Evolutionary conservation across 2,113 vertebrate species (phyloP), one percentile per base, ranked within the genome.

Genomic region (Lota lota): DNA sequence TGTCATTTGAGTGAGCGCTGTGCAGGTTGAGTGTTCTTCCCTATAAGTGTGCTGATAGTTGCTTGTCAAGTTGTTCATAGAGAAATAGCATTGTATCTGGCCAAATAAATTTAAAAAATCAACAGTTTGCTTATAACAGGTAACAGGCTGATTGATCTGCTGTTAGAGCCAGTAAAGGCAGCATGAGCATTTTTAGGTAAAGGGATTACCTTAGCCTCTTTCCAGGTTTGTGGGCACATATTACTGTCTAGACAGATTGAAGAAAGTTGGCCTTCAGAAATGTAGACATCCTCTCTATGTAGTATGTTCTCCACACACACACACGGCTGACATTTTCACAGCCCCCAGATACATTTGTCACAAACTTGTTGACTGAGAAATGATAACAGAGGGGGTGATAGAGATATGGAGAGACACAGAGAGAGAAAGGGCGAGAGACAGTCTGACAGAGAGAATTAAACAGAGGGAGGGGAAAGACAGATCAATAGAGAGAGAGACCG

Each of bases 331-430:
- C 70, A 40, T 73, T 82, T 76, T 63, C 71, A 64, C 74, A 77
- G 66, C 68, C 68, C 69, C 16, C 28, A 47, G 76, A 70, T 66
- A 82, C 73, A 58, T 77, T 77, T 57, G n/a, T 68, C 78, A 66
- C 58, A 6, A 14, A 28, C 51, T 20, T 69, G 67, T 16, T 75
- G 60, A 73, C 62, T 36, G 15, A 75, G 24, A 53, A 24, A 15
- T 50, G 63, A 72, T 66, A 61, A 57, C 28, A 20, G 15, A 66
- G 66, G 61, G 53, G 58, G 63, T 61, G 28, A 33, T 10, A 63
- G 64, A 69, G 19, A 22, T 22, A 24, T 60, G 61, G 63, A 70
- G 58, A 70, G 50, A 47, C 40, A 68, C 2, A 33, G 61, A 28
- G 19, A 54, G 63, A 72, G 22, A 20, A 56, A 21, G 67, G 60